Base-by-base conservation (phyloP, 2,797 vertebrate species). In the Momotus momota region DNA sequence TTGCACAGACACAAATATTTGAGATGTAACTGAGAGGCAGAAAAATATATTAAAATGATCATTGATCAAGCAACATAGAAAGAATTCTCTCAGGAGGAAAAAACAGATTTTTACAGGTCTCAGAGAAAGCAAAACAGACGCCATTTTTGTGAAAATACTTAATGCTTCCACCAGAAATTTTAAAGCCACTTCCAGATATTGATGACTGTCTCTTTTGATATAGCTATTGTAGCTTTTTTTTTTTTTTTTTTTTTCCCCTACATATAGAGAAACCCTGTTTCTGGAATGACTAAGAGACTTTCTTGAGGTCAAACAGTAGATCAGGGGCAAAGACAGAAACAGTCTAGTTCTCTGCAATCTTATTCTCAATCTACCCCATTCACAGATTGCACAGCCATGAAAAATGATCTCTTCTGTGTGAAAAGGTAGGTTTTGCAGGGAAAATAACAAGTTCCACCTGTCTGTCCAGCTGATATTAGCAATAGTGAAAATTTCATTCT, bases 31-130 rank as follows among this genome's bases (percentile, higher is more conserved):
- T 77, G 91, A 96, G 81, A 88, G 55, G 86, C 86, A 96, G 78
- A 95, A 95, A 96, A 95, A 94, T 48, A 80, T 90, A 96, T 94
- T 94, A 74, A 95, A 88, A 92, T 85, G 12, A 90, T 87, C 14
- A 5, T 51, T 93, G 81, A 92, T 85, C 80, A 78, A 88, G 78
- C 77, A 94, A 88, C 55, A 84, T 26, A 55, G 90, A 81, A 91
- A 88, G 80, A 93, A 95, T 55, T 88, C 45, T 90, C 70, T 80
- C 78, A 84, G 60, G 43, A 86, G 70, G 43, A 93, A 88, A 94
- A 66, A 0, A 23, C 55, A 86, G n/a, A 71, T 78, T 83, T 93
- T 94, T 5, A 3, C 45, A 77, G 45, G 15, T 91, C n/a, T 70
- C 29, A 19, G 25, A 74, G 54, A 96, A 91, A 88, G 64, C 73